Base-by-base conservation (phyloP, 2,888 invertebrate species). In the Chloromyia formosa region DNA sequence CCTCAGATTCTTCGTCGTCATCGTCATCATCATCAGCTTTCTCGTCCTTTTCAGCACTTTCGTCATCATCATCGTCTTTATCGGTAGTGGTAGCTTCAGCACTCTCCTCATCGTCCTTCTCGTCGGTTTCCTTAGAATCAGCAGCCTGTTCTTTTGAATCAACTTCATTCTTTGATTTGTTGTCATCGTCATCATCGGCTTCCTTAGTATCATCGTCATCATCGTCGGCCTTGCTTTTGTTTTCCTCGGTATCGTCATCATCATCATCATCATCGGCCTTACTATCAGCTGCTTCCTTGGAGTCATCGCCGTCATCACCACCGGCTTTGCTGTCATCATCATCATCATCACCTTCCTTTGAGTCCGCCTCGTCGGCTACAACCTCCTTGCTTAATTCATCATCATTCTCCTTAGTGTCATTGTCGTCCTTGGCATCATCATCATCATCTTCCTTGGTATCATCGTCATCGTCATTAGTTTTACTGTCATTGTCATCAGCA, bases 231-330 rank as follows among this genome's bases (percentile, higher is more conserved):
- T 60, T 78, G 14, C 78, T 77, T 75, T 80, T 83, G 78, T 81
- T 81, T 80, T 82, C 82, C 79, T 87, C 80, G 77, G 85, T 86
- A 81, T 88, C 89, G 73, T 86, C 85, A 78, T 88, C 78, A 20
- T 73, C 68, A 62, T 77, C 78, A 20, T 73, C 68, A 56, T 77
- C 23, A 60, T 81, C 80, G 73, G 85, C 85, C 68, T 84, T 84
- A 62, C 69, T 73, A 79, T 72, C 60, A 60, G 27, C 23, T 5
- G 10, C 35, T 27, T 62, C 62, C 14, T 1, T 27, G 12, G 35
- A 35, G 40, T 68, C 16, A 9, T 68, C 49, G 23, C 49, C 20
- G 42, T 49, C 68, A 22, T 20, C 18, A 68, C 16, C 22, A 22
- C n/a, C 53, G 45, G 1, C 4, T 9, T 42, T 45, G 23, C 78